Percentiles rank a stretch among this genome's conserved stretches.
Evolutionary conservation across 2,797 vertebrate species (phyloP).

Genomic region (Eidolon dupreanum): DNA sequence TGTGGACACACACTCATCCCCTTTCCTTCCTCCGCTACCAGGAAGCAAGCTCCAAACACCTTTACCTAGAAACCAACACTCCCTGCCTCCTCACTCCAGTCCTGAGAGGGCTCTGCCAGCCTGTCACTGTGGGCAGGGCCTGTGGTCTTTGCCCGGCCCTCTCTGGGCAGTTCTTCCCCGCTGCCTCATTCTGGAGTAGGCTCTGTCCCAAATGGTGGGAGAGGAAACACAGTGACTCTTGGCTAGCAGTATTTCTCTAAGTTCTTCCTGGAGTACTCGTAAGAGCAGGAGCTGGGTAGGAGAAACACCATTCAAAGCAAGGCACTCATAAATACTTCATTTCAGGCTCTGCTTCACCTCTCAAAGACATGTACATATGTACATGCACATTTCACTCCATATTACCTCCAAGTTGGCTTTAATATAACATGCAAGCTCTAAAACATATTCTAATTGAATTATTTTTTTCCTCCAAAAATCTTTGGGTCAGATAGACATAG

Average conservation of each 20-base stretch:
- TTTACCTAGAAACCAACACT: slow-evolving; percentile 71
- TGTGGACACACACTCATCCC: slow-evolving; percentile 73
- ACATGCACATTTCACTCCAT: not conserved
- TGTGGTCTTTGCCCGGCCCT: not conserved
- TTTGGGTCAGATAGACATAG: not conserved
- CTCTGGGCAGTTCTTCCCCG: not conserved
- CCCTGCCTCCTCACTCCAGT: not conserved
- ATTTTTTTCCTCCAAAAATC: not conserved
- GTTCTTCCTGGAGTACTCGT: not conserved
- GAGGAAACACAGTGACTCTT: not conserved
- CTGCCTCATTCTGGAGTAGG: not conserved
- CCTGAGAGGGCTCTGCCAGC: not conserved
- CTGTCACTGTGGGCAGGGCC: not conserved
- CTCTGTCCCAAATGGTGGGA: not conserved
- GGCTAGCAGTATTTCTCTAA: not conserved
- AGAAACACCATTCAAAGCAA: not conserved
- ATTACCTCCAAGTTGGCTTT: not conserved
- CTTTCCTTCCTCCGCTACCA: slow-evolving; percentile 54
- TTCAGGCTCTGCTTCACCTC: not conserved
- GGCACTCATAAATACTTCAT: not conserved
- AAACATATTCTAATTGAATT: not conserved
- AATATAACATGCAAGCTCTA: not conserved
- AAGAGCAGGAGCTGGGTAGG: not conserved
- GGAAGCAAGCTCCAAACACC: slow-evolving; percentile 61
- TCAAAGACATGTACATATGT: not conserved